Conservation (phyloP, 2,888 invertebrate species). For the Trachelus iudaicus region DNA sequence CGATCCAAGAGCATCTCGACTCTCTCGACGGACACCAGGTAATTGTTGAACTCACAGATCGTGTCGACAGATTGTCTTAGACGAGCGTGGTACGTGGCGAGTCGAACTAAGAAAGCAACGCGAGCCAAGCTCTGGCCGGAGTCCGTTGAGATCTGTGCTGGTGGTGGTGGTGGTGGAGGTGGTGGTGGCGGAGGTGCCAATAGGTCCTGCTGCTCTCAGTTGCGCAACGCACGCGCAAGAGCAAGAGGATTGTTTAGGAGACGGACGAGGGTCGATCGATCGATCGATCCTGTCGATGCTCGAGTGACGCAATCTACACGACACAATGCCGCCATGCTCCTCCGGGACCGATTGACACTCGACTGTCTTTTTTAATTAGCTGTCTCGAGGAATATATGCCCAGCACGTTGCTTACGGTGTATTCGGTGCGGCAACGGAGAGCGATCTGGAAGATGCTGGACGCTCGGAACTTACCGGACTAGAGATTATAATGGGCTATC, state of each 20-base stretch:
- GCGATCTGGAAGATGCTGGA: no score
- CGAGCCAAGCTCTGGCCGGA: neutral
- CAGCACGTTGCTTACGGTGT: no score
- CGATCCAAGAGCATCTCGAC: neutral
- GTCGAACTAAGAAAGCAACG: conserved; percentile 1
- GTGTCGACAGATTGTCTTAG: conserved; percentile 48
- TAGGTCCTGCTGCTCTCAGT: neutral
- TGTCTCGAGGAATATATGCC: conserved; percentile 16
- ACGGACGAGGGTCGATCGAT: conserved; percentile 26
- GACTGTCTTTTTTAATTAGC: conserved; percentile 40
- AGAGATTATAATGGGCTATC: no score
- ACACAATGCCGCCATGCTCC: conserved; percentile 53
- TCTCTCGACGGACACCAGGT: conserved; percentile 4
- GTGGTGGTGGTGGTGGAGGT: no score
- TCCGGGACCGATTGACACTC: conserved; percentile 25
- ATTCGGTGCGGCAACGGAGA: no score
- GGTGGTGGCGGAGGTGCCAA: neutral
- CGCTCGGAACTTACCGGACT: no score
- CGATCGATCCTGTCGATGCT: conserved; percentile 33
- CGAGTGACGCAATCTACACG: neutral
- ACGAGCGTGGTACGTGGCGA: conserved; percentile 14
- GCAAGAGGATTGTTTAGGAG: neutral
- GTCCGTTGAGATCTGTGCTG: no score
- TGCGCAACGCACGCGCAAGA: conserved; percentile 4
- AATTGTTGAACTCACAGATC: conserved; percentile 43